A percentile compares a stretch with the other conserved stretches of the same genome.
These are phyloP conservation scores for Erannis defoliaria DNA, from an alignment of 2,888 invertebrate genomes.

Conservation along the genomic window DNA sequence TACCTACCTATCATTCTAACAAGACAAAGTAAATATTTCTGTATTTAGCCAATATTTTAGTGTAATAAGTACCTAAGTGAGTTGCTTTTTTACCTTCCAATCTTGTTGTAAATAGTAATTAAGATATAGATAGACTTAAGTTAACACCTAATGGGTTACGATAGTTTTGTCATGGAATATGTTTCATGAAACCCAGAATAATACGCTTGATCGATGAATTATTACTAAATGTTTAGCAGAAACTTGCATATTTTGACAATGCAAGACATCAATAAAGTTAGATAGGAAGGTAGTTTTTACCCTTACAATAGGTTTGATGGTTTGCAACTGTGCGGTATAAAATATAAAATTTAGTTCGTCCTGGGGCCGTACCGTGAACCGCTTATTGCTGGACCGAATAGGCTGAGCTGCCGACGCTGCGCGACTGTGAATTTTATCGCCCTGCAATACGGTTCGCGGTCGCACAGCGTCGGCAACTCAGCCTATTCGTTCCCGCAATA, in stretches of 20 bases:
- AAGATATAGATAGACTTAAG: not conserved
- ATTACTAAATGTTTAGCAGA: slow-evolving; percentile 22
- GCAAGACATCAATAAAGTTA: slow-evolving; percentile 38
- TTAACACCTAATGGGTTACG: not conserved
- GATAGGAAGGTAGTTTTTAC: slow-evolving; percentile 23
- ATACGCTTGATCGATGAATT: slow-evolving; percentile 28
- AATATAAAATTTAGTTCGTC: too few species aligned
- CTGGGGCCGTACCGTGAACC: too few species aligned
- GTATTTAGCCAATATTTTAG: not conserved
- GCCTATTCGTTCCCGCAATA: too few species aligned
- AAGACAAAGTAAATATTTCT: too few species aligned
- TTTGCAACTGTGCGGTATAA: not conserved
- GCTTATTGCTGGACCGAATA: too few species aligned
- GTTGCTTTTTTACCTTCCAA: not conserved
- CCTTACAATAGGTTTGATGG: not conserved
- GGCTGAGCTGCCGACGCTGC: too few species aligned
- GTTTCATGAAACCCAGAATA: slow-evolving; percentile 23
- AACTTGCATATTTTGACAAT: slow-evolving; percentile 47
- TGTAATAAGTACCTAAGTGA: not conserved
- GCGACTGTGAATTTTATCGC: too few species aligned
- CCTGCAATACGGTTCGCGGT: too few species aligned
- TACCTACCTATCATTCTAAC: too few species aligned
- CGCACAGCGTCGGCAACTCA: too few species aligned
- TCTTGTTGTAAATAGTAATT: slow-evolving; percentile 6
- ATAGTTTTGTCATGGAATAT: slow-evolving; percentile 6